phyloP scores from a whole-genome alignment of 2,888 invertebrate genomes.

The Dryobota labecula region DNA sequence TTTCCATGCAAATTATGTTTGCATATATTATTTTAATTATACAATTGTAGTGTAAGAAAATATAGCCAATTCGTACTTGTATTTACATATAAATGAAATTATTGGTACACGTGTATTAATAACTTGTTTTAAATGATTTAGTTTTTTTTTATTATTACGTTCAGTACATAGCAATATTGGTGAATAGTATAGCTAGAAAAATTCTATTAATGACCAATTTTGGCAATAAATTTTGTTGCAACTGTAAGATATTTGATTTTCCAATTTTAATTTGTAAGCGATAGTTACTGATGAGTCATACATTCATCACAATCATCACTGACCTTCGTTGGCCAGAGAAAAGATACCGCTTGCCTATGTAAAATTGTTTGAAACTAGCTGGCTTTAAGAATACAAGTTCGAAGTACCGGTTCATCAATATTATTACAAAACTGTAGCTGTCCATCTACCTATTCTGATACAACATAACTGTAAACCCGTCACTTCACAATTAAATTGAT shows the following conservation, averaged over 20 bases:
- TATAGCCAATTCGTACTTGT: constrained; percentile 2
- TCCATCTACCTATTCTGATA: background rate
- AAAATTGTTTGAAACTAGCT: background rate
- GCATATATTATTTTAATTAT: constrained; percentile 44
- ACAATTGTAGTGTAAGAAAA: constrained; percentile 7
- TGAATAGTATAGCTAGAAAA: background rate
- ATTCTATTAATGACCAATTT: no score
- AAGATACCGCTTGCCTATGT: background rate
- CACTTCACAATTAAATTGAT: constrained; percentile 11
- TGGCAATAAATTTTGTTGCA: background rate
- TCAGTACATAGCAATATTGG: no score
- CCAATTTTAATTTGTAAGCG: background rate
- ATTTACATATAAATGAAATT: constrained; percentile 12
- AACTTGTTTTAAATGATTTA: background rate
- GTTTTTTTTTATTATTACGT: no score
- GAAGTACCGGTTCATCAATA: background rate
- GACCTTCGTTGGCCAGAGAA: background rate
- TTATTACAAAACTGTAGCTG: background rate
- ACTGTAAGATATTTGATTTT: background rate
- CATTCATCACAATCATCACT: background rate
- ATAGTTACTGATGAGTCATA: no score
- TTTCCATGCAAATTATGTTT: constrained; percentile 42
- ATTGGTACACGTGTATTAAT: background rate
- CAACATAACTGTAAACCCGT: background rate
- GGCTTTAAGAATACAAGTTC: background rate